These are phyloP conservation scores for Artibeus lituratus DNA, from an alignment of 2,797 vertebrate species.

Conservation along the genomic window DNA sequence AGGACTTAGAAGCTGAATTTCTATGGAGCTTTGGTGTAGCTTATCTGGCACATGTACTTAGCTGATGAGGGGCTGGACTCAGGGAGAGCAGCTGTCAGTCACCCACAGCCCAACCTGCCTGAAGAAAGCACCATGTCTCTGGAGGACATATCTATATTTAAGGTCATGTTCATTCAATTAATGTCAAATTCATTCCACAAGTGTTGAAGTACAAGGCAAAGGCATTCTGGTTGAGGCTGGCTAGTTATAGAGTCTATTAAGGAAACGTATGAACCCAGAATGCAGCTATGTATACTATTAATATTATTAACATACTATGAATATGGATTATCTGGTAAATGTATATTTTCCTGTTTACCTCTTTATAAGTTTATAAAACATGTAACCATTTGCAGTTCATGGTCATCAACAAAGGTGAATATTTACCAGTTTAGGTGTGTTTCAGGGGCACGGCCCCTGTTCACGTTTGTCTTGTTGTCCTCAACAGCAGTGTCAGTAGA, in stretches of 20 bases:
- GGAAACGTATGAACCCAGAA: background rate
- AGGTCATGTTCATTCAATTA: background rate
- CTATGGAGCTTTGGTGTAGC: background rate
- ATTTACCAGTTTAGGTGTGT: background rate
- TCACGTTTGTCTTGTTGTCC: background rate
- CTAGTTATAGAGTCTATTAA: background rate
- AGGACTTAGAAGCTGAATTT: background rate
- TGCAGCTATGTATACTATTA: background rate
- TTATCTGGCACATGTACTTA: background rate
- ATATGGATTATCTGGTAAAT: background rate
- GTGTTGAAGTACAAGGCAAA: background rate
- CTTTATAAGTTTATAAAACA: background rate
- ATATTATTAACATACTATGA: background rate
- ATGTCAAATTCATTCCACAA: background rate
- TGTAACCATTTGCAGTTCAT: background rate
- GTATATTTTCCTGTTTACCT: background rate
- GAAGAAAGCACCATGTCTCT: background rate
- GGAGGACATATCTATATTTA: background rate
- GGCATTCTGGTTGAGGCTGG: background rate
- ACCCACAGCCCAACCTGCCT: accelerated
- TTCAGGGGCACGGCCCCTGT: background rate
- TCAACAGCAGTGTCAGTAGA: background rate
- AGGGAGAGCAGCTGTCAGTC: background rate
- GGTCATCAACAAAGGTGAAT: background rate
- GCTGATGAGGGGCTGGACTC: background rate